Conservation (phyloP, 92 coral and sea anemone species). For the Phenganax marumi region DNA sequence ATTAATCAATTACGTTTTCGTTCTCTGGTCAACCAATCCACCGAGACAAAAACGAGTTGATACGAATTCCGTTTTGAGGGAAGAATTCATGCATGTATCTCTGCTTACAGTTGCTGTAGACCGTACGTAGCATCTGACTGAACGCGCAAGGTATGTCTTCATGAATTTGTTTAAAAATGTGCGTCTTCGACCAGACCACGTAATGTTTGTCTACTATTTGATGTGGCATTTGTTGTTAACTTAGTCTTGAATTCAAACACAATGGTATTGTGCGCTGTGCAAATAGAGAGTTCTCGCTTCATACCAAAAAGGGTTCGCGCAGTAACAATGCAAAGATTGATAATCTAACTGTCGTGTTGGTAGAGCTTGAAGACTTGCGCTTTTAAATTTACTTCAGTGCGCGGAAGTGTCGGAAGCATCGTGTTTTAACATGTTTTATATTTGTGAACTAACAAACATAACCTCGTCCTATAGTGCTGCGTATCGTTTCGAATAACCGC, state of each 20-base stretch:
- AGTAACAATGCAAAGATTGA: not conserved
- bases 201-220: slow-evolving; percentile 25
- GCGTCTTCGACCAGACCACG: not conserved
- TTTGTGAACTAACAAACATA: not conserved
- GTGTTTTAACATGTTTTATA: not conserved
- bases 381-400: not conserved
- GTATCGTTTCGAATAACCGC: not conserved
- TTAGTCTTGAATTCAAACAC: slow-evolving; percentile 3
- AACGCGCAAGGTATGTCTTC: slow-evolving; percentile 3
- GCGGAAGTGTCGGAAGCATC: slow-evolving; percentile 8
- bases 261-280: slow-evolving; percentile 11
- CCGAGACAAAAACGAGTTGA: not conserved
- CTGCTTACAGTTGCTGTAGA: not conserved
- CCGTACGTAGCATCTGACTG: not conserved
- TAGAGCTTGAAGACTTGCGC: slow-evolving; percentile 8
- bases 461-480: not conserved
- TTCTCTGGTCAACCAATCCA: not conserved
- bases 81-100: slow-evolving; percentile 15
- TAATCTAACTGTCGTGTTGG: not conserved
- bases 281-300: not conserved
- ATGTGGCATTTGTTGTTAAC: slow-evolving; percentile 21
- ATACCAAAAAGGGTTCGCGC: not conserved
- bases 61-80: not conserved
- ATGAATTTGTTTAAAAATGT: not conserved
- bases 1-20: slow-evolving; percentile 9